A percentile compares a stretch with the other conserved stretches of the same genome.
Conservation (phyloP, 1,140 invertebrate genomes). For the Limonius californicus region DNA sequence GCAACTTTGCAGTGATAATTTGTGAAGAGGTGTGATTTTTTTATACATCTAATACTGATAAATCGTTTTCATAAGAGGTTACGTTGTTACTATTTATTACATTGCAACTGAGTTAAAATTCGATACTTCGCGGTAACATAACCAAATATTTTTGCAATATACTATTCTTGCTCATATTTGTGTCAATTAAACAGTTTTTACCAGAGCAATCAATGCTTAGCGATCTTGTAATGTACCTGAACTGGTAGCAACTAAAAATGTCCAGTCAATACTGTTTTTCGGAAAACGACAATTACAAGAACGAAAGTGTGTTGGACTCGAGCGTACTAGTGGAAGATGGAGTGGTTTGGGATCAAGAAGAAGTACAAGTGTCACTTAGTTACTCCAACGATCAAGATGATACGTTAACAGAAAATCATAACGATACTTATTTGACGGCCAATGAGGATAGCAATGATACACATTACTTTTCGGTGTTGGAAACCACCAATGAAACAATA, state of each 20-base stretch:
- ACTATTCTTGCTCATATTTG: no score
- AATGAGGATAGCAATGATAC: slow-evolving; percentile 31
- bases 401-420: slow-evolving; percentile 29
- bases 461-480: slow-evolving; percentile 39
- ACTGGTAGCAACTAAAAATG: no score
- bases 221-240: no score
- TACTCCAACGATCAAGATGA: slow-evolving; percentile 19
- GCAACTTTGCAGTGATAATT: not conserved
- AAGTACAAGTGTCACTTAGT: slow-evolving; percentile 17
- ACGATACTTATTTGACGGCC: slow-evolving; percentile 35
- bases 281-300: not conserved
- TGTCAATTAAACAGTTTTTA: not conserved
- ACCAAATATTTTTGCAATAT: not conserved
- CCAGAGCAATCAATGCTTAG: no score
- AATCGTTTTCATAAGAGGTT: not conserved
- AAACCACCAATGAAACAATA: slow-evolving; percentile 29
- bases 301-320: not conserved
- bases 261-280: not conserved
- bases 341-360: slow-evolving; percentile 18
- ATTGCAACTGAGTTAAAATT: not conserved
- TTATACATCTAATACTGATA: not conserved
- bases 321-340: slow-evolving; percentile 19
- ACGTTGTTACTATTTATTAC: not conserved
- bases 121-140: not conserved
- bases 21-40: not conserved